These are phyloP conservation scores for Silvanus unidentatus DNA, from an alignment of 2,888 invertebrate genomes.

Conservation along the genomic window DNA sequence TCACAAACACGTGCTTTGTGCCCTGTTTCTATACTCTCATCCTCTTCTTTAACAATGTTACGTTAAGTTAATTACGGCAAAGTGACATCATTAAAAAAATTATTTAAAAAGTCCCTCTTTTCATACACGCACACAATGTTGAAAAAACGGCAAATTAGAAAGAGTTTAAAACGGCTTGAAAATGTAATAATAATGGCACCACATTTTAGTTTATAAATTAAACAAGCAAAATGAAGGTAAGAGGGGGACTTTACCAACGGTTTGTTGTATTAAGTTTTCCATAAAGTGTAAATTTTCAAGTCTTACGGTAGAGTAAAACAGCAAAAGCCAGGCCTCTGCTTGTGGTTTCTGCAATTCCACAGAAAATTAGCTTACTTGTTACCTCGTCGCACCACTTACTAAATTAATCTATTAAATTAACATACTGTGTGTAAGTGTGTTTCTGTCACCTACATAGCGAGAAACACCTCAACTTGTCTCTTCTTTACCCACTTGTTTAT, in stretches of 20 bases:
- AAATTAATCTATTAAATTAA: conserved; percentile 48
- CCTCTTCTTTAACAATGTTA: background rate
- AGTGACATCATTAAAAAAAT: too few species aligned
- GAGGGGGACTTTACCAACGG: too few species aligned
- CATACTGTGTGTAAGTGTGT: conserved; percentile 37
- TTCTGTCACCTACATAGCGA: conserved; percentile 41
- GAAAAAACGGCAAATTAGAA: too few species aligned
- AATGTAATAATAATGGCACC: too few species aligned
- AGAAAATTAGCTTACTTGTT: conserved; percentile 46
- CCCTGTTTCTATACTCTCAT: background rate
- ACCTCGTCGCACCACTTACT: conserved; percentile 45
- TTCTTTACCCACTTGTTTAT: background rate
- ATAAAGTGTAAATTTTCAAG: conserved; percentile 23
- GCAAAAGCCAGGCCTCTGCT: conserved; percentile 11
- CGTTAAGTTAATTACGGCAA: background rate
- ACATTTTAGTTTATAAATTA: too few species aligned
- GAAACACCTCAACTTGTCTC: conserved; percentile 5
- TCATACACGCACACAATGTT: too few species aligned
- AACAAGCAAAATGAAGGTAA: too few species aligned
- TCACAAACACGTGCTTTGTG: conserved; percentile 20
- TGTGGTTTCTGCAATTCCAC: conserved; percentile 28
- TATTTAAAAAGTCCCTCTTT: too few species aligned
- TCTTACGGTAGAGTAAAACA: conserved; percentile 16
- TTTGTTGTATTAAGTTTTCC: conserved; percentile 18
- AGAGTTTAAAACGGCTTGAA: too few species aligned